Evolutionary conservation across 2,888 invertebrate species (phyloP).

Genomic region (Drosophila nr. perissopoda): DNA sequence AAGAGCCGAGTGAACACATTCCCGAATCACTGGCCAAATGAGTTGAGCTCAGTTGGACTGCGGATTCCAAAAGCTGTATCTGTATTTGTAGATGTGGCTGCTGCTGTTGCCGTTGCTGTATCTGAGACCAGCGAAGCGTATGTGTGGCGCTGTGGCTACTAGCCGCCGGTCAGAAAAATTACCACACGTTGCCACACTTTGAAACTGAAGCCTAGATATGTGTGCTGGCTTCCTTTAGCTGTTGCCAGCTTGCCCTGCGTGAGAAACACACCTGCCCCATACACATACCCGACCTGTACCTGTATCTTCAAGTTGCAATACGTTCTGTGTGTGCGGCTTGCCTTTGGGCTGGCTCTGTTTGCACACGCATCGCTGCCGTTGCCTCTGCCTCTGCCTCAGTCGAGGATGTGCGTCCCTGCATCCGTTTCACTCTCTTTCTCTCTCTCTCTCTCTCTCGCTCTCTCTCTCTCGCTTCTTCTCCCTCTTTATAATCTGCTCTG

Average conservation of each 20-base stretch:
- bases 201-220: constrained; percentile 53
- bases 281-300: constrained; percentile 57
- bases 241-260: constrained; percentile 57
- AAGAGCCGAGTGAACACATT: constrained; percentile 42
- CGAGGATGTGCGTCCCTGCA: constrained; percentile 2
- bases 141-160: constrained; percentile 63
- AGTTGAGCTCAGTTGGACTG: constrained; percentile 23
- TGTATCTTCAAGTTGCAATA: constrained; percentile 65
- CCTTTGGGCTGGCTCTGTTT: constrained; percentile 60
- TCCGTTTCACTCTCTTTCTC: constrained; percentile 5
- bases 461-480: constrained; percentile 12
- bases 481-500: constrained; percentile 13
- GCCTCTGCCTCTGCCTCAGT: constrained; percentile 16
- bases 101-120: not conserved
- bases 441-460: constrained; percentile 2
- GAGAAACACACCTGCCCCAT: constrained; percentile 78
- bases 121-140: constrained; percentile 52
- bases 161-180: constrained; percentile 59
- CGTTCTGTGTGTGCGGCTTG: constrained; percentile 49
- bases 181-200: constrained; percentile 78
- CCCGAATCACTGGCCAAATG: constrained; percentile 67
- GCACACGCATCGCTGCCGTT: constrained; percentile 62
- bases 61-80: constrained; percentile 14
- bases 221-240: constrained; percentile 37
- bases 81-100: constrained; percentile 13